Evolutionary conservation across 2,797 vertebrate species (phyloP), one percentile per base, ranked within the genome.

Genomic region (Margarornis squamiger): DNA sequence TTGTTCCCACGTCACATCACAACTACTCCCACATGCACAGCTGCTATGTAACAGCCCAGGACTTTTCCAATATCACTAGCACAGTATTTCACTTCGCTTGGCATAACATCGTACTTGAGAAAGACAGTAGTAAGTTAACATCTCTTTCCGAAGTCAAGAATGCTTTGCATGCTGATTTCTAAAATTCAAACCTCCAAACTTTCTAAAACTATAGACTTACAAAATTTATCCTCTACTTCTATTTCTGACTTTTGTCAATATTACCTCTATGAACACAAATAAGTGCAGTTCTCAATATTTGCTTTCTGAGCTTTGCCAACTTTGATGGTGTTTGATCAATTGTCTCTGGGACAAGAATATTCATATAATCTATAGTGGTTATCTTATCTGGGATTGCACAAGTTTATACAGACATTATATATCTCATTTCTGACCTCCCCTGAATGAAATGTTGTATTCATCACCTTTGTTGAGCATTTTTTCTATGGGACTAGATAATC

Each of bases 1-100:
- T 43, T 77, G n/a, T 43, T 75, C 8, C 21, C 3, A 1, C 38
- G n/a, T 65, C 54, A 20, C 8, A 1, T 57, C 45, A 51, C 0
- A 0, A 34, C 52, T 74, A 63, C 17, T 73, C 48, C 81, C 68
- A 46, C 61, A 15, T 30, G 52, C 1, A 1, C 77, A 81, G 67
- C 71, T 68, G 49, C 80, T 38, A 2, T 16, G 41, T 17, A 52
- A 30, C 23, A 65, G 36, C 14, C 26, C 34, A 34, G 26, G 7
- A 26, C 58, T 63, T 78, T 74, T 83, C 7, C 29, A 58, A 6
- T 13, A 30, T 27, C 8, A 22, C 23, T 46, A 58, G n/a, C 38
- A 45, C 32, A 52, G 10, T 32, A 34, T 70, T 85, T 73, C 36
- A n/a, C 67, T 72, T 85, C 52, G 48, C 27, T n/a, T 67, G 22